phyloP scores from a whole-genome alignment of 30 jellyfish, hydroid and myxozoan species.

The Turritopsis rubra region DNA sequence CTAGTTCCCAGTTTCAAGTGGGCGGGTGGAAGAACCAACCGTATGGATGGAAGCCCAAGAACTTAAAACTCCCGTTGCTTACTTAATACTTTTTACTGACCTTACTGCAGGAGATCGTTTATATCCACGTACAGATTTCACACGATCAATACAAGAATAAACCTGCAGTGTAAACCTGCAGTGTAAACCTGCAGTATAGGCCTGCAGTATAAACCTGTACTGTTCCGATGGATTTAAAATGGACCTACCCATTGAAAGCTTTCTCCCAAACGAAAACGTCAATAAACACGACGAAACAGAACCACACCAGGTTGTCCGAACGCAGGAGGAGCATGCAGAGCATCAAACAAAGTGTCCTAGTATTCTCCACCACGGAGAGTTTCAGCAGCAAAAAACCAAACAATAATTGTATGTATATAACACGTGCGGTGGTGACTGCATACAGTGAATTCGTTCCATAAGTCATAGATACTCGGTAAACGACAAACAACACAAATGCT shows the following conservation, averaged over 20 bases:
- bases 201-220: too few species aligned
- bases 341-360: background rate
- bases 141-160: too few species aligned
- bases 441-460: background rate
- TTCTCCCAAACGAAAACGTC: background rate
- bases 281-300: constrained; percentile 1
- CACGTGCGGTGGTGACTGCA: background rate
- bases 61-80: too few species aligned
- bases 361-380: background rate
- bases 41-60: too few species aligned
- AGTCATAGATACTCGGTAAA: background rate
- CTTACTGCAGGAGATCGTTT: too few species aligned
- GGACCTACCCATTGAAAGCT: background rate
- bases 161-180: too few species aligned
- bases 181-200: too few species aligned
- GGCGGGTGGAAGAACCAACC: too few species aligned
- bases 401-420: background rate
- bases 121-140: too few species aligned
- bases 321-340: background rate
- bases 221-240: background rate
- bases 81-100: too few species aligned
- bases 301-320: constrained; percentile 7
- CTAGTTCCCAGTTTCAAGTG: too few species aligned
- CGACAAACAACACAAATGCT: background rate
- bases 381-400: background rate